Percentiles rank a stretch among this genome's conserved stretches.
Evolutionary conservation across 2,113 vertebrate species (phyloP).

Genomic region (Nerophis ophidion): DNA sequence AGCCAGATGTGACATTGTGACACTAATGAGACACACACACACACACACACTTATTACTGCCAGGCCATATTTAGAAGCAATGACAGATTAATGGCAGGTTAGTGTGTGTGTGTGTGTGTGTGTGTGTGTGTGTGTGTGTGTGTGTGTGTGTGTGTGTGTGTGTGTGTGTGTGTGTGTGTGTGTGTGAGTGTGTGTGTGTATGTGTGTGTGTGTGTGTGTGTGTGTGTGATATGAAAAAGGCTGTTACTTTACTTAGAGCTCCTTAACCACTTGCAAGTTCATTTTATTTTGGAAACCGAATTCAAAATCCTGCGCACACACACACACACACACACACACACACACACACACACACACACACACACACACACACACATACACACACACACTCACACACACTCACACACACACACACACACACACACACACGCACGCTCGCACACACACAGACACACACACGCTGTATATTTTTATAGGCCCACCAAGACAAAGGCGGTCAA

Average conservation of each 20-base stretch:
- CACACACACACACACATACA: neutral
- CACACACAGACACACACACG: neutral
- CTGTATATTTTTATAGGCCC: no score
- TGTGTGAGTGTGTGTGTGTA: slow-evolving; percentile 10
- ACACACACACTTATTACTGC: neutral
- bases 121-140: slow-evolving; percentile 15
- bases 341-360: neutral
- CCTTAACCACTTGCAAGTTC: neutral
- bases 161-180: slow-evolving; percentile 2
- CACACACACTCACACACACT: no score
- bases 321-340: slow-evolving; percentile 3
- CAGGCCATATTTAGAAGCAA: slow-evolving; percentile 37
- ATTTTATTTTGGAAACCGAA: neutral
- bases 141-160: neutral
- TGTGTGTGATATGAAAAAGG: neutral
- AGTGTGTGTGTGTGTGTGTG: slow-evolving; percentile 6
- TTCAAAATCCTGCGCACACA: neutral
- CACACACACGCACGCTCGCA: neutral
- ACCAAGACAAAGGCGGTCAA: no score
- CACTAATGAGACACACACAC: slow-evolving; percentile 26
- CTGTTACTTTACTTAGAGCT: neutral
- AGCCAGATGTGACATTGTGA: slow-evolving; percentile 39
- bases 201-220: slow-evolving; percentile 12
- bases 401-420: neutral
- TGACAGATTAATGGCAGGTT: slow-evolving; percentile 19